Conservation (phyloP, 35 echinoderm and acorn worm species). For the Apostichopus parvimensis region DNA sequence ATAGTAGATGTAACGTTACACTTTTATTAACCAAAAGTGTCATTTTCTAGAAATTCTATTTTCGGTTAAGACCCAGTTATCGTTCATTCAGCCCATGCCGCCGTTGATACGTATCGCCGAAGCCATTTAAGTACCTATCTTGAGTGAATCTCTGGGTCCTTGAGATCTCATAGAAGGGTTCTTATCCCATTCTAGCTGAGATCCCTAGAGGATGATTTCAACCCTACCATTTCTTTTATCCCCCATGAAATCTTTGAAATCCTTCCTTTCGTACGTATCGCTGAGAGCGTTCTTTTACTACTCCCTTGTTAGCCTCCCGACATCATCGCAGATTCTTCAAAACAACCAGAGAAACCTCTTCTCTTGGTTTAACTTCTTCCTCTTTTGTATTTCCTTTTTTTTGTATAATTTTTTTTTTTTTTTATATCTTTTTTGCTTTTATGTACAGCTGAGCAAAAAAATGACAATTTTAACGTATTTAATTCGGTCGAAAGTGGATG, state of each 20-base stretch:
- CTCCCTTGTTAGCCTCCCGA: background rate
- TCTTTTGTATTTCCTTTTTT: background rate
- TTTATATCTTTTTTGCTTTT: too few species aligned
- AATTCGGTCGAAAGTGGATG: too few species aligned
- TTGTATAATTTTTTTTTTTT: background rate
- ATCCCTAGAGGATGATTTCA: background rate
- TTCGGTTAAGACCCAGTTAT: background rate
- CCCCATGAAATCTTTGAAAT: background rate
- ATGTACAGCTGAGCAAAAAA: too few species aligned
- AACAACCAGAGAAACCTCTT: background rate
- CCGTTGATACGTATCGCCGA: background rate
- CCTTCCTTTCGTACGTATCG: background rate
- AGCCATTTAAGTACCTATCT: background rate
- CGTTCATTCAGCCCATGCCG: background rate
- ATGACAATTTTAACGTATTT: too few species aligned
- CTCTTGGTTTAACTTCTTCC: background rate
- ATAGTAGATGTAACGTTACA: background rate
- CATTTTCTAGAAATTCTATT: background rate
- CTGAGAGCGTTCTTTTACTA: background rate
- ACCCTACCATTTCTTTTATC: slow-evolving; percentile 12
- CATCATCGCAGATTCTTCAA: background rate
- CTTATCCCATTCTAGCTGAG: background rate
- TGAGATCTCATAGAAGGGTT: background rate
- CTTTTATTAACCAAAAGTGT: background rate
- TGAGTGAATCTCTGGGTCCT: background rate